Base-by-base conservation (phyloP, 2,113 vertebrate genomes). In the Corapipo altera region DNA sequence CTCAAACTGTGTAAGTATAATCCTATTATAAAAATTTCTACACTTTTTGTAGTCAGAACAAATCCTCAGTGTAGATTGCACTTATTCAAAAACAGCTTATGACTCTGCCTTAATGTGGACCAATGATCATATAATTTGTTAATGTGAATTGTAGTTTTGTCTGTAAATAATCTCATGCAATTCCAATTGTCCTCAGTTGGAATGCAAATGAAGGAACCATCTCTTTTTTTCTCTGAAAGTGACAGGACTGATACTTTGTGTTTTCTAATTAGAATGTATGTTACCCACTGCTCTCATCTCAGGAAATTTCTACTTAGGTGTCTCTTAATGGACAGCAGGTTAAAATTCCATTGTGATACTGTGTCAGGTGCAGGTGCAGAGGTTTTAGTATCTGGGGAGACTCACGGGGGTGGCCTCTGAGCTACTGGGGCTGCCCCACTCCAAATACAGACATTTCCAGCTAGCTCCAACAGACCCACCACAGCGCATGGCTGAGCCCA, bases 371-470 rank as follows among this genome's bases (percentile, higher is more conserved):
- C 6, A 70, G n/a, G 6, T 57, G 16, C 14, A 51, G 77, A 85
- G 2, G 12, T 61, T 85, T 77, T 46, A 14, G 10, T 28, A 17
- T 13, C 1, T 12, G 26, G 3, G 8, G 5, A 30, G 20, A 18
- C 14, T 11, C 59, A 12, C 19, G 59, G 15, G 3, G 3, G 5
- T 6, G 6, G 2, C 8, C 14, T 72, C 12, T 58, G 12, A 61
- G 12, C 17, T 30, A 8, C 2, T 0, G 1, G 9, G 17, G 3
- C 6, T 73, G 27, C 15, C 15, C n/a, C 3, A 1, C 32, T 27
- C 7, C 6, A 2, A 41, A 33, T 13, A 52, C 28, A 35, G 16
- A 35, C 5, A 22, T 69, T 61, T 76, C 30, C 16, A 48, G 11
- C 6, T 5, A 0, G 3, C 30, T 84, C 18, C 0, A 1, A 26